Evolutionary conservation across 2,113 vertebrate species (phyloP).

Genomic region (Urocitellus parryii): DNA sequence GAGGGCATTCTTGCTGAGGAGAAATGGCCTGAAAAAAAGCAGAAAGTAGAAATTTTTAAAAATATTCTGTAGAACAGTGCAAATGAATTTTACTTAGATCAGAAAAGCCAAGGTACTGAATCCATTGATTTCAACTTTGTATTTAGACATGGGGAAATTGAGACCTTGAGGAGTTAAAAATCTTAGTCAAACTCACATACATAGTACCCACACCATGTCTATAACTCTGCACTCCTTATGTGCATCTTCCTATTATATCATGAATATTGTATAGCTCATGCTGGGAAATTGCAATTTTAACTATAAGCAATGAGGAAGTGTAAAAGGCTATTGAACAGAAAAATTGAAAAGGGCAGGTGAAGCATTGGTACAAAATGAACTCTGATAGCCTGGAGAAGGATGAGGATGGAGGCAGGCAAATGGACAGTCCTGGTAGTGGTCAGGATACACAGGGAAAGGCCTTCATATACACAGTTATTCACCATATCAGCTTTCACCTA

Average conservation of each 20-base stretch:
- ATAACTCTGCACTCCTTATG: not conserved
- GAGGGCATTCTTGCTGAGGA: not conserved
- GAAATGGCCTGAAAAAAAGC: not conserved
- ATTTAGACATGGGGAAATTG: not conserved
- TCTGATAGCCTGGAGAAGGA: not conserved
- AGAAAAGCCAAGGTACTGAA: not conserved
- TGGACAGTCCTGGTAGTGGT: not conserved
- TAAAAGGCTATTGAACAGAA: constrained; percentile 10
- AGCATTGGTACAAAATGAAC: not conserved
- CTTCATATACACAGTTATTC: not conserved
- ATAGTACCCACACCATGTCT: not conserved
- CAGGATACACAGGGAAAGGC: not conserved
- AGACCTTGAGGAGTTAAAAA: not conserved
- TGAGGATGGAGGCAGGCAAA: not conserved
- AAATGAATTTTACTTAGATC: not conserved
- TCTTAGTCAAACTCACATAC: not conserved
- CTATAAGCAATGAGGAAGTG: not conserved
- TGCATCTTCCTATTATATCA: not conserved
- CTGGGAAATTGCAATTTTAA: constrained; percentile 21
- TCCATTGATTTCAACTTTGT: too few relatives aligned
- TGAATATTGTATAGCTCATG: not conserved
- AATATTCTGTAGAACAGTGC: not conserved
- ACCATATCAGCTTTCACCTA: too few relatives aligned
- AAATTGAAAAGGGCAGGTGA: not conserved
- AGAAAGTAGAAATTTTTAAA: not conserved